phyloP scores from a whole-genome alignment of 2,797 vertebrate genomes.

The Thunnus albacares region DNA sequence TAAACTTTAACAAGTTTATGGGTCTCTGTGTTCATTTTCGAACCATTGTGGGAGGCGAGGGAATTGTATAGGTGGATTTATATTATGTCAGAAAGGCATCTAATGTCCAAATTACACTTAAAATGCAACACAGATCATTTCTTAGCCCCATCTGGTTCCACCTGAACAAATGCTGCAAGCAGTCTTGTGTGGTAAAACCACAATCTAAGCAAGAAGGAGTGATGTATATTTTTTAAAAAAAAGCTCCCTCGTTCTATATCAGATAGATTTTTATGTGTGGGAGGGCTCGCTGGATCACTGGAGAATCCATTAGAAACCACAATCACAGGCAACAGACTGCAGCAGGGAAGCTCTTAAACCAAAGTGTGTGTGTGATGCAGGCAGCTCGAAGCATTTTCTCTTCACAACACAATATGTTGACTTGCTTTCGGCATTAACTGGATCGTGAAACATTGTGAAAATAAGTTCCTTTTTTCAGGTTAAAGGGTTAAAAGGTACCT shows the following conservation, averaged over 20 bases:
- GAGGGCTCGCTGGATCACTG: background rate
- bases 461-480: background rate
- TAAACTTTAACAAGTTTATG: constrained; percentile 35
- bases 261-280: background rate
- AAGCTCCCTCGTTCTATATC: constrained; percentile 12
- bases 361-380: background rate
- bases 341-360: background rate
- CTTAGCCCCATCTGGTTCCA: background rate
- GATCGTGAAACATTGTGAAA: background rate
- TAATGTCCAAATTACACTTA: background rate
- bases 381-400: constrained; percentile 1
- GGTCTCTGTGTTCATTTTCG: background rate
- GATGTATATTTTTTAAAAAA: background rate
- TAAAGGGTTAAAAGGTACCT: background rate
- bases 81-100: background rate
- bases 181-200: background rate
- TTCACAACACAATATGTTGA: background rate
- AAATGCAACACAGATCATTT: background rate
- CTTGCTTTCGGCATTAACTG: background rate
- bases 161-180: constrained; percentile 9
- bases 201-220: background rate
- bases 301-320: constrained; percentile 36
- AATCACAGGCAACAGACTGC: constrained; percentile 8
- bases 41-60: background rate
- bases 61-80: background rate